Percentiles rank a stretch among this genome's conserved stretches.
Evolutionary conservation across 1,140 invertebrate genomes (phyloP).

Genomic region (Solenopsis invicta): DNA sequence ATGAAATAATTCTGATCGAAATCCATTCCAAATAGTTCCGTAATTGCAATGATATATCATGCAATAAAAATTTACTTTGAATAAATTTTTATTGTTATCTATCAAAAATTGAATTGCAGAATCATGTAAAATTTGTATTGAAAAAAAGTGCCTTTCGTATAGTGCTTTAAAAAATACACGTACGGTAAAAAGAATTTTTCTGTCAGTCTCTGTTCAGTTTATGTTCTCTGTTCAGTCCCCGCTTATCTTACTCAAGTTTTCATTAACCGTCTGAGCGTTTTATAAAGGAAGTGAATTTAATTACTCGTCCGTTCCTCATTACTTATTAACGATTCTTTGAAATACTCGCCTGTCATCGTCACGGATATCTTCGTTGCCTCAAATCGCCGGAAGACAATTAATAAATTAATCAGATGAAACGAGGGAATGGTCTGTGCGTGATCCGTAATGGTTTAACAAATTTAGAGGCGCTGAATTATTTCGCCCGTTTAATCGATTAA

Average conservation of each 20-base stretch:
- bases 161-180: background rate
- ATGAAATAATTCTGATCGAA: no score
- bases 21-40: no score
- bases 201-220: no score
- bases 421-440: background rate
- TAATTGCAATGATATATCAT: background rate
- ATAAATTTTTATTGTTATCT: background rate
- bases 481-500: background rate
- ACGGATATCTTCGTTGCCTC: constrained; percentile 5
- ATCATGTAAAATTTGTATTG: background rate
- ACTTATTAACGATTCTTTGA: constrained; percentile 35
- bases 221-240: no score
- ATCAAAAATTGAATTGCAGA: background rate
- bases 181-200: background rate
- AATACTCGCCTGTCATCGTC: background rate
- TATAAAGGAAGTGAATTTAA: background rate
- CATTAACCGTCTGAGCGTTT: background rate
- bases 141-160: background rate
- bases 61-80: background rate
- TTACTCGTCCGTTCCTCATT: constrained; percentile 27
- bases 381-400: constrained; percentile 39
- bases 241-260: background rate
- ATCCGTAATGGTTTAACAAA: constrained; percentile 40
- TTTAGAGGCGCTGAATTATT: constrained; percentile 5
- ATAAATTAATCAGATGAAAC: constrained; percentile 40